Evolutionary conservation across 2,888 invertebrate genomes (phyloP).

Genomic region (Coremacera marginata): DNA sequence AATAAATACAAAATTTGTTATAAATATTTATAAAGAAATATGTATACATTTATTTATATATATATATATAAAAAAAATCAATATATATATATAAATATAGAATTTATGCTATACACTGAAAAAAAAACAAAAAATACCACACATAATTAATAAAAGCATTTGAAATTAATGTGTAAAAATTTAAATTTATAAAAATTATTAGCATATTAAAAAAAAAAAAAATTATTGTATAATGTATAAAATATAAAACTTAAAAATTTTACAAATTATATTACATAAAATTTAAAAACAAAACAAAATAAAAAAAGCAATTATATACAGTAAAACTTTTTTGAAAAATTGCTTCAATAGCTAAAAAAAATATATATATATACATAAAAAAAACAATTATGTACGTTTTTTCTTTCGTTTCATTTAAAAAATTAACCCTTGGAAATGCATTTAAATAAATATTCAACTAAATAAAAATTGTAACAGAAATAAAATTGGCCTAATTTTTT

Average conservation of each 20-base stretch:
- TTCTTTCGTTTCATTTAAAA: background rate
- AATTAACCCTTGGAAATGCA: slow-evolving; percentile 49
- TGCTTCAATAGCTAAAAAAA: slow-evolving; percentile 41
- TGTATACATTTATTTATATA: slow-evolving; percentile 52
- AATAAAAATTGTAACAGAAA: background rate
- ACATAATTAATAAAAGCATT: slow-evolving; percentile 55
- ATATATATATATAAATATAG: slow-evolving; percentile 31
- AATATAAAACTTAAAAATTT: slow-evolving; percentile 34
- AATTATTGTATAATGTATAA: slow-evolving; percentile 20
- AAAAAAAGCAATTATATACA: slow-evolving; percentile 45
- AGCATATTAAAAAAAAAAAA: background rate
- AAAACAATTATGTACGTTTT: background rate
- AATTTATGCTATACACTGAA: slow-evolving; percentile 40
- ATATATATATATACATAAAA: slow-evolving; percentile 47
- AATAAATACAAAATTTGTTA: slow-evolving; percentile 51
- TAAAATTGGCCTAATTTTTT: slow-evolving; percentile 19
- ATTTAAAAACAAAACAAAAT: slow-evolving; percentile 20
- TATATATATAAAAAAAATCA: slow-evolving; percentile 47
- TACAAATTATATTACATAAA: slow-evolving; percentile 19
- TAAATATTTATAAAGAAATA: slow-evolving; percentile 44
- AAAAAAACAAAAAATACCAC: slow-evolving; percentile 45
- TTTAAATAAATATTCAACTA: slow-evolving; percentile 47
- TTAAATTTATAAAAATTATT: slow-evolving; percentile 29
- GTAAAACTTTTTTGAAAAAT: slow-evolving; percentile 10
- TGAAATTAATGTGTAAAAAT: slow-evolving; percentile 63